Base-by-base conservation (phyloP, 2,888 invertebrate species). In the Ophion obscuratus region DNA sequence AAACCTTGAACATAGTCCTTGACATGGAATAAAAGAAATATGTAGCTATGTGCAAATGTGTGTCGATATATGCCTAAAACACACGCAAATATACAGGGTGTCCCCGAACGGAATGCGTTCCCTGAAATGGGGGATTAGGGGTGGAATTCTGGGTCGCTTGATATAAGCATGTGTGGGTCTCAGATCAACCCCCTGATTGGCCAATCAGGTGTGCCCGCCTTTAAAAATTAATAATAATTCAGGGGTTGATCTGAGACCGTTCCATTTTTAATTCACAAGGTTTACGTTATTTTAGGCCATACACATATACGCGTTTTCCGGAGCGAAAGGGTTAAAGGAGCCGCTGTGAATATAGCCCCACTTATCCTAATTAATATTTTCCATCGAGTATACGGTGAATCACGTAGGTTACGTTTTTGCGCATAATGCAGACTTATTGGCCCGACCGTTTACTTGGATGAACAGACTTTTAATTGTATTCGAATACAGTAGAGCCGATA, bases 1-100 rank as follows among this genome's bases (percentile, higher is more conserved):
- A 81, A 88, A 86, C 89, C 90, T 90, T 90, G 90, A 66, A 83
- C 81, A 59, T 67, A 74, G 88, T 86, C 89, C 89, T 90, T 89
- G 89, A 88, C 87, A 89, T 87, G 44, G 59, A 88, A 75, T 80
- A 88, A 88, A 87, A 78, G 40, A 70, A 68, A 27, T 61, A 68
- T 61, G 24, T n/a, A 40, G 4, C 27, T 5, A 11, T 59, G 6
- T 40, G n/a, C 36, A 47, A 9, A 66, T 24, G 9, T 27, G n/a
- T 20, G 40, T 59, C 11, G 17, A 53, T 17, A 53, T 5, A 53
- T 17, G 14, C 5, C 11, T 53, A 17, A 17, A 17, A 53, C 14
- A 53, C 5, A 17, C 5, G 4, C 14, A 47, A 59, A 14, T 24
- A 24, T 44, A 27, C 40, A 27, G 71, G 64, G 11, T 27, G 59